Base-by-base conservation (phyloP, 2,888 invertebrate genomes). In the Euclidia mi region DNA sequence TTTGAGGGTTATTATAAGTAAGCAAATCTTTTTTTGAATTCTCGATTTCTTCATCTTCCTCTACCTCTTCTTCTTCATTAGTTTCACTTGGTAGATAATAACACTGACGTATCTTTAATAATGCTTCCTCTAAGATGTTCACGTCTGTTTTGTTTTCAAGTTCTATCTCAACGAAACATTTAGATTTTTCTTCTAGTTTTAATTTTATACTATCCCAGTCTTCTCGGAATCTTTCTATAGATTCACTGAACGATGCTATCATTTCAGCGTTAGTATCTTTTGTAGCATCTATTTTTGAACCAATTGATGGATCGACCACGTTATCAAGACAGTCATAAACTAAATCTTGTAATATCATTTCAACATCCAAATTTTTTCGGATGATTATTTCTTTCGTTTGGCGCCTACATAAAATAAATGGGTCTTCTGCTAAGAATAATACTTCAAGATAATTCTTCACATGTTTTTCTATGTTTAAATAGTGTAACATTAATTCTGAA, bases 161-260 rank as follows among this genome's bases (percentile, higher is more conserved):
- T 83, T 95, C 95, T 64, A 95, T 84, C 53, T 93, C 91, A 57
- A 93, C 82, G 79, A 78, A 77, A 79, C 89, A 76, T 76, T 90
- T 92, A 11, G 59, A 67, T 57, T 71, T 67, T 32, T 94, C 91
- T 45, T 95, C 94, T 49, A 94, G 85, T 71, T 92, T 92, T 20
- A 85, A 47, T 73, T 90, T 91, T 1, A 95, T 80, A 38, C 60
- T 76, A 44, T 91, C 88, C 83, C 91, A 91, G 56, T 86, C 78
- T 80, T 91, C 92, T 48, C 85, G 84, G 70, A 89, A 89, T 62
- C 84, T 90, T 51, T 91, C 89, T 32, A 91, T 72, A 17, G 78
- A 66, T 68, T 87, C 84, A 31, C 73, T 80, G 65, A 90, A 85
- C 28, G 71, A 61, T 34, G 72, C 49, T 29, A 78, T 56, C 20